These are phyloP conservation scores for Eremophila alpestris DNA, from an alignment of 2,797 vertebrate genomes.

Conservation along the genomic window DNA sequence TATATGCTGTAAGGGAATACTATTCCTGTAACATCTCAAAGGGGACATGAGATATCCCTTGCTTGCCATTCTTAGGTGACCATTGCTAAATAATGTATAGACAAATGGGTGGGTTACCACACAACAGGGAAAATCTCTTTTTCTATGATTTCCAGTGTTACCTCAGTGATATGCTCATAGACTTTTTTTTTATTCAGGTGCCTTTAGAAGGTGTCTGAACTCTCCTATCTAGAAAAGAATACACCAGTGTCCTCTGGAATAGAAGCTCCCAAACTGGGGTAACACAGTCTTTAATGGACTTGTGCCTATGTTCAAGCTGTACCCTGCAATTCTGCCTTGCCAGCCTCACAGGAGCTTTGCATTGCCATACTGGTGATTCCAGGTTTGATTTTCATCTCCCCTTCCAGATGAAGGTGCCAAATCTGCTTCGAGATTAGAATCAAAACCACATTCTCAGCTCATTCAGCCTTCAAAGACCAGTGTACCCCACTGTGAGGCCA, in stretches of 20 bases:
- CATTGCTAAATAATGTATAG: slow-evolving; percentile 71
- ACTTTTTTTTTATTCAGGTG: not conserved
- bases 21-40: slow-evolving; percentile 60
- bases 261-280: not conserved
- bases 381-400: slow-evolving; percentile 11
- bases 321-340: not conserved
- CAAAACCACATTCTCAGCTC: not conserved
- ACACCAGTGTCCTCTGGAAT: not conserved
- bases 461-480: not conserved
- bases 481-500: not conserved
- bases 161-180: slow-evolving; percentile 45
- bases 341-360: not conserved
- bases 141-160: slow-evolving; percentile 39
- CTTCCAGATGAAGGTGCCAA: not conserved
- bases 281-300: not conserved
- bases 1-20: slow-evolving; percentile 67
- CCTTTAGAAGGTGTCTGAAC: slow-evolving; percentile 9
- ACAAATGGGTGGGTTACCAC: slow-evolving; percentile 10
- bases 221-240: not conserved
- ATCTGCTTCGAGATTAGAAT: not conserved
- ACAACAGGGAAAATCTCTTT: not conserved
- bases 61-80: slow-evolving; percentile 69
- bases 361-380: not conserved
- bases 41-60: slow-evolving; percentile 43
- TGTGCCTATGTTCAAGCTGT: not conserved